Base-by-base conservation (phyloP, 2,113 vertebrate genomes). In the Melanerpes aurifrons region DNA sequence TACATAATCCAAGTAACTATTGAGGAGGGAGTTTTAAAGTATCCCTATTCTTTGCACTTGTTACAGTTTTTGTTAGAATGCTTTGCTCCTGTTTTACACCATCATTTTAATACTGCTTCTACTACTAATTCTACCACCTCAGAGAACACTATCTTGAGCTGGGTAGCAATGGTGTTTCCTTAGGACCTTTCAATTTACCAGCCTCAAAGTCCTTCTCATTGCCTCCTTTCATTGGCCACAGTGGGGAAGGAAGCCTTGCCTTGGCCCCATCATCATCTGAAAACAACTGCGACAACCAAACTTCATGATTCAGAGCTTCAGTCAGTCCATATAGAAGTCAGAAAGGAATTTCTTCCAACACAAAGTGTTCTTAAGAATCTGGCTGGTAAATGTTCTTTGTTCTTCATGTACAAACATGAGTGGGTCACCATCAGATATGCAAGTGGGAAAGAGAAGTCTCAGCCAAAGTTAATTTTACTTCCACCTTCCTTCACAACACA, bases 211-310 rank as follows among this genome's bases (percentile, higher is more conserved):
- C 37, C 40, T 80, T 37, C 32, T 73, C 69, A 48, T 15, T 5
- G 3, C 10, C 19, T 47, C 29, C 26, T 29, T 80, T 31, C 19
- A 3, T 63, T 10, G 50, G 32, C 19, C 57, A 31, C 2, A 1
- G 35, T 70, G 28, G 2, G 2, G 37, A 18, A 75, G 24, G 20
- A 79, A 88, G 50, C 16, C 57, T 83, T 58, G 45, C 35, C 32
- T 54, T 28, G 19, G 14, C 10, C 20, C 24, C 18, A 35, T 4
- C 7, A 18, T 1, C 17, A 15, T 5, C 18, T 4, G 0, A 53
- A 69, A 32, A 57, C 35, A 61, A 56, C 12, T 3, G 5, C 9
- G 26, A 31, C 5, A 69, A 61, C 6, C 5, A 2, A 80, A 47
- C 10, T 48, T 32, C 32, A 63, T 1, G 2, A 71, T 24, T 80